Conservation (phyloP, 2,113 vertebrate genomes). For the Recurvirostra avosetta region DNA sequence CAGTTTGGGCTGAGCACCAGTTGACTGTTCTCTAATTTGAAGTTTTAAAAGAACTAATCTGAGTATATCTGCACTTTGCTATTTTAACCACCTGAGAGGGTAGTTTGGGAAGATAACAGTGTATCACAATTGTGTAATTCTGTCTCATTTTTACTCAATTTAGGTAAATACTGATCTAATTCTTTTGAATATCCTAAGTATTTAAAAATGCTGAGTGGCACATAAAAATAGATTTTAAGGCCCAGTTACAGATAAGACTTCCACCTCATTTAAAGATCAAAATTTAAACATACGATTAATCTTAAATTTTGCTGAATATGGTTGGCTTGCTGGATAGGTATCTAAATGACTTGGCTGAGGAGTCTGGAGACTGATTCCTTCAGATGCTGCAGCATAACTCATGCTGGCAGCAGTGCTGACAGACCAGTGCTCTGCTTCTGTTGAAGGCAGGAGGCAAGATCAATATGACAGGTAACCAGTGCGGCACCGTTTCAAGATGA, state of each 20-base stretch:
- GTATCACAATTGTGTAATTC: background rate
- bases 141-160: background rate
- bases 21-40: background rate
- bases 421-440: background rate
- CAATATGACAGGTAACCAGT: background rate
- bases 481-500: background rate
- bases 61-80: background rate
- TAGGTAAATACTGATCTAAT: background rate
- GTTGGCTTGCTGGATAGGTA: background rate
- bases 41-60: background rate
- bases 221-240: background rate
- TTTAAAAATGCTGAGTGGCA: background rate
- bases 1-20: background rate
- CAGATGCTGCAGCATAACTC: background rate
- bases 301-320: background rate
- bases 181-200: background rate
- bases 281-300: background rate
- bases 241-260: background rate
- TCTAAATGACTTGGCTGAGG: background rate
- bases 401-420: background rate
- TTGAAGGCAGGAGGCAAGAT: background rate
- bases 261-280: background rate
- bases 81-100: background rate
- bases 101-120: background rate
- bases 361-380: background rate